Conservation (phyloP, 2,113 vertebrate species). For the Dasyprocta punctata region DNA sequence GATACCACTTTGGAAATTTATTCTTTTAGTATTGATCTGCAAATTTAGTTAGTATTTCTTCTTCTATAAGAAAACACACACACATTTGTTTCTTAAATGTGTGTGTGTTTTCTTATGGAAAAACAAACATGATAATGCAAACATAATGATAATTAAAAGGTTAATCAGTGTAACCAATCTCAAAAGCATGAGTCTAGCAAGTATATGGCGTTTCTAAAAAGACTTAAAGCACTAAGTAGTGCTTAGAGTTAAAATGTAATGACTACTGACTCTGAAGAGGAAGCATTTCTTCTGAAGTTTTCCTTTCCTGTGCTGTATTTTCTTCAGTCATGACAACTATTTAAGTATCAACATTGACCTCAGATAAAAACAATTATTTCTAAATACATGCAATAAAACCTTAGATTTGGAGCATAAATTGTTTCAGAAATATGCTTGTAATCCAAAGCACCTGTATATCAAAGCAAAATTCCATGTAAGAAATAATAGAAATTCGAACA, state of each 20-base stretch:
- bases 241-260: conserved; percentile 49
- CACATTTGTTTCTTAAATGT: no score
- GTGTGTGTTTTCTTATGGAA: conserved; percentile 54
- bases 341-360: not conserved
- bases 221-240: not conserved
- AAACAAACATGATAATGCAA: conserved; percentile 62
- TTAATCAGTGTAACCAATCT: conserved; percentile 77
- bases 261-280: not conserved
- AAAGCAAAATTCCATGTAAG: not conserved
- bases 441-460: not conserved
- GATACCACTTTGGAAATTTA: conserved; percentile 27
- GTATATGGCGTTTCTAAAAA: conserved; percentile 49
- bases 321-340: not conserved
- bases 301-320: not conserved
- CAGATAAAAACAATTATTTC: not conserved
- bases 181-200: conserved; percentile 35
- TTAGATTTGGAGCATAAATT: not conserved
- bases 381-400: not conserved
- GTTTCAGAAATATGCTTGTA: not conserved
- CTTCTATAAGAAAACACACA: no score
- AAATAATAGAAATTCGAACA: not conserved
- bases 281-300: not conserved
- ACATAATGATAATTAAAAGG: conserved; percentile 79
- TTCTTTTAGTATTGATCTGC: conserved; percentile 43
- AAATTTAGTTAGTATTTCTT: conserved; percentile 61